Base-by-base conservation (phyloP, 2,797 vertebrate species). In the Avahi laniger region DNA sequence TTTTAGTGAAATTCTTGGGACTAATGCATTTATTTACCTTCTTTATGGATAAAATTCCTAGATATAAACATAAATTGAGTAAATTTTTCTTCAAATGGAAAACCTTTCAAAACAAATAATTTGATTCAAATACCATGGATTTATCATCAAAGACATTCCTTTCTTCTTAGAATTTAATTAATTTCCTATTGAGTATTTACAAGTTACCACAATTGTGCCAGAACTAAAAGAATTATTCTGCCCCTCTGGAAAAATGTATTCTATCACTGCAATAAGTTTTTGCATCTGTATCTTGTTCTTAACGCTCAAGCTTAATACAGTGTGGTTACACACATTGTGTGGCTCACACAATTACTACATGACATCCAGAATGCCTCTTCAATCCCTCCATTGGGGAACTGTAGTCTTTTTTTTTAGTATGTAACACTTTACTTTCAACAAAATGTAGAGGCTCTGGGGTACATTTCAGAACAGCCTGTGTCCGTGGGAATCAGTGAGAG, bases 61-160 rank as follows among this genome's bases (percentile, higher is more conserved):
- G 8, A 85, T 91, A 35, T 79, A 48, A 70, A 17, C 54, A 78
- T 78, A 76, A 63, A 94, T 50, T 84, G 24, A 57, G 26, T 43
- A 91, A 82, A 89, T 97, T 57, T 72, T 81, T 69, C 65, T 69
- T 90, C n/a, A 82, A 89, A 22, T 41, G 12, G n/a, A 92, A 97
- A 98, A 81, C 87, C 22, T 93, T 96, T 96, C 61, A 87, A 94
- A 95, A 52, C 26, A 85, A 85, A 92, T 84, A 48, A 81, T 93
- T 96, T 70, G 33, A 82, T 90, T 95, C 9, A 91, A 95, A 72
- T 48, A 46, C 8, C 52, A 20, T 41, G 13, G 7, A 28, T 17
- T 94, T 88, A 70, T 33, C 63, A 87, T 91, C 46, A 91, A 67
- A 81, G 6, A 61, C 5, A 82, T 7, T 7, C 8, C 5, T 59